Conservation (phyloP, 2,888 invertebrate genomes). For the Syritta pipiens region DNA sequence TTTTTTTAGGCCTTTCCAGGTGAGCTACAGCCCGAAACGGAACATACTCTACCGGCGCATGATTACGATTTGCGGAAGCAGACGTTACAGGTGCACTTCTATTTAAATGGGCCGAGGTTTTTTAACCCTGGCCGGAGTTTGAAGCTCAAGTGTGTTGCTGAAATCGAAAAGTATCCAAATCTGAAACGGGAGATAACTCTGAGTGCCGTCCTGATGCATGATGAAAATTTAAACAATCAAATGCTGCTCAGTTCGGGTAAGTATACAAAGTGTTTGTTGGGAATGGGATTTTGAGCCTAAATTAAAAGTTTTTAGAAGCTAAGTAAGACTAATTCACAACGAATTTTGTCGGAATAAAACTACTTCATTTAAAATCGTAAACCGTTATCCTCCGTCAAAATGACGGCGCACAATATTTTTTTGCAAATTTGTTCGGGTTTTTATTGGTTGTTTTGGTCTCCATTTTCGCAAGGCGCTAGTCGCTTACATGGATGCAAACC, state of each 20-base stretch:
- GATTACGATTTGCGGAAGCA: conserved; percentile 75
- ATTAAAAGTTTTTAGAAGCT: background rate
- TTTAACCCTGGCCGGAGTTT: conserved; percentile 72
- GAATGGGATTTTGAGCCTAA: background rate
- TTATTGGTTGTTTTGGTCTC: too few relatives aligned
- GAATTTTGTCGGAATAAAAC: too few relatives aligned
- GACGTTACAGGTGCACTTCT: conserved; percentile 76
- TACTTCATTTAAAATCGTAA: too few relatives aligned
- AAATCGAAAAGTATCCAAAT: conserved; percentile 75
- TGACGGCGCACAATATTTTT: too few relatives aligned
- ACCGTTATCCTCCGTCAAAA: too few relatives aligned
- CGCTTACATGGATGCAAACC: too few relatives aligned
- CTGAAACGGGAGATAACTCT: conserved; percentile 73
- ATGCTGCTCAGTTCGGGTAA: conserved; percentile 77
- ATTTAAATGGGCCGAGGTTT: conserved; percentile 75
- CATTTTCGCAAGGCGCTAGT: too few relatives aligned
- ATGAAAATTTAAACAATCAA: conserved; percentile 76
- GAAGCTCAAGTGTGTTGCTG: conserved; percentile 76
- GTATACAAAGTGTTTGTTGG: too few relatives aligned
- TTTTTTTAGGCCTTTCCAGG: conserved; percentile 72
- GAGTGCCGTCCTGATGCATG: conserved; percentile 73
- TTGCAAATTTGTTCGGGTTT: too few relatives aligned
- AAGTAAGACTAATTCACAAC: too few relatives aligned
- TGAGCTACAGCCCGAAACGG: conserved; percentile 74
- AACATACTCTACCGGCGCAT: conserved; percentile 75